Percentiles rank a stretch among this genome's conserved stretches.
These are phyloP conservation scores for Xiphias gladius DNA, from an alignment of 2,113 vertebrate species.

Conservation along the genomic window DNA sequence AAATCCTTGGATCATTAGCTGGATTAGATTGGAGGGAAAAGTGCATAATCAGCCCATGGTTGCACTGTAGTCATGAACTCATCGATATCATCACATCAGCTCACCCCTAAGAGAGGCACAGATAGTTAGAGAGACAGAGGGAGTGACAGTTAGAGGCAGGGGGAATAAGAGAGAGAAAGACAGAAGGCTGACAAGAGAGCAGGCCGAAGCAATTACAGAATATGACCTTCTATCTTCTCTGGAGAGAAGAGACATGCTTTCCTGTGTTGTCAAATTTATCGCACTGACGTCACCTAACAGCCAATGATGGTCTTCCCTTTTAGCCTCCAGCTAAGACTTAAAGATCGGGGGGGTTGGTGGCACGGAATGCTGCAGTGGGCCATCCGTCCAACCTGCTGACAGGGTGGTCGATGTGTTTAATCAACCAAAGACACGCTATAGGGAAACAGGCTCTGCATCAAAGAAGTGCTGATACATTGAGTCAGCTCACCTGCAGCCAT, in stretches of 20 bases:
- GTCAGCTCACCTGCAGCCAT: conserved; percentile 60
- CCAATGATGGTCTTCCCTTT: conserved; percentile 27
- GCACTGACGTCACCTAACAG: conserved; percentile 47
- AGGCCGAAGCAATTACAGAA: conserved; percentile 59
- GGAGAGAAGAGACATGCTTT: conserved; percentile 29
- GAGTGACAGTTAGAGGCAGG: conserved; percentile 15
- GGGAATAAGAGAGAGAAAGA: conserved; percentile 29
- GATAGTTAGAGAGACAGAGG: conserved; percentile 23
- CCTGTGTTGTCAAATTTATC: conserved; percentile 40
- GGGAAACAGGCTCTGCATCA: conserved; percentile 67
- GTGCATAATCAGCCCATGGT: conserved; percentile 71
- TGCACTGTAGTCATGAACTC: conserved; percentile 51
- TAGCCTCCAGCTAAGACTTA: conserved; percentile 46
- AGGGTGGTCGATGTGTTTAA: conserved; percentile 76
- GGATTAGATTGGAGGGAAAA: conserved; percentile 75
- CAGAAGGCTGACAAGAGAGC: conserved; percentile 36
- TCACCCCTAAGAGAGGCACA: conserved; percentile 39
- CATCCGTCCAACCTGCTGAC: conserved; percentile 70
- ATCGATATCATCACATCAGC: conserved; percentile 54
- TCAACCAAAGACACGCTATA: conserved; percentile 71
- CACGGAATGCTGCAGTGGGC: conserved; percentile 45
- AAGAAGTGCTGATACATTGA: conserved; percentile 71
- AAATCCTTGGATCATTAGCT: conserved; percentile 78
- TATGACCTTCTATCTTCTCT: conserved; percentile 44
- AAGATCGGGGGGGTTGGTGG: conserved; percentile 26